Base-by-base conservation (phyloP, 30 jellyfish, hydroid and myxozoan genomes). In the Catostylus mosaicus region DNA sequence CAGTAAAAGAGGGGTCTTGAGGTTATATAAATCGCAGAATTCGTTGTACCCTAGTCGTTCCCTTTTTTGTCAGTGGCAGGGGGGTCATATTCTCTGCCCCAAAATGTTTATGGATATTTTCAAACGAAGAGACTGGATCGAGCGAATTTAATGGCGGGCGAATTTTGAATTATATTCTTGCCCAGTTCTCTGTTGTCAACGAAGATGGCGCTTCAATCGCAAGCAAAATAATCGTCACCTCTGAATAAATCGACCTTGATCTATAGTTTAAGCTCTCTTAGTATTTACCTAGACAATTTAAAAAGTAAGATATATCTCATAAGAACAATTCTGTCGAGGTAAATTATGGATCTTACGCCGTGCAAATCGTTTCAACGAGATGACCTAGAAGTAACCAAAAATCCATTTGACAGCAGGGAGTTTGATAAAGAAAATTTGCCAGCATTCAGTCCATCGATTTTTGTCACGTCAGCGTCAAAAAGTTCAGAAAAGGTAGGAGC, bases 321-420 rank as follows among this genome's bases (percentile, higher is more conserved):
- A n/a, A n/a, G n/a, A n/a, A n/a, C n/a, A n/a, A n/a, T n/a, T n/a
- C n/a, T n/a, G n/a, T n/a, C n/a, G n/a, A n/a, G 22, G 19, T 33
- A 16, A 57, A 45, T 16, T 20, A 82, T 82, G 92, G 92, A 69
- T 69, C 27, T 70, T 27, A 82, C 92, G 22, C 92, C 92, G 22
- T 82, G 92, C 70, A 82, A 71, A 63, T 82, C 92, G 22, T 52
- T 82, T 66, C 92, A 82, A 11, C 60, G 67, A 14, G 92, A 82
- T n/a, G 92, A 82, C 30, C 73, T 87, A n/a, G 91, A 87, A 31
- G 47, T 87, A 46, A 87, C 96, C 29, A 37, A 91, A 73, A 87
- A 87, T 66, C 96, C 96, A 11, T 87, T 87, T 70, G 96, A 87
- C 78, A 87, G 96, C 88, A 47, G 85, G 19, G 91, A 78, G 31